Conservation (phyloP, 2,797 vertebrate genomes). For the Coregonus ussuriensis region DNA sequence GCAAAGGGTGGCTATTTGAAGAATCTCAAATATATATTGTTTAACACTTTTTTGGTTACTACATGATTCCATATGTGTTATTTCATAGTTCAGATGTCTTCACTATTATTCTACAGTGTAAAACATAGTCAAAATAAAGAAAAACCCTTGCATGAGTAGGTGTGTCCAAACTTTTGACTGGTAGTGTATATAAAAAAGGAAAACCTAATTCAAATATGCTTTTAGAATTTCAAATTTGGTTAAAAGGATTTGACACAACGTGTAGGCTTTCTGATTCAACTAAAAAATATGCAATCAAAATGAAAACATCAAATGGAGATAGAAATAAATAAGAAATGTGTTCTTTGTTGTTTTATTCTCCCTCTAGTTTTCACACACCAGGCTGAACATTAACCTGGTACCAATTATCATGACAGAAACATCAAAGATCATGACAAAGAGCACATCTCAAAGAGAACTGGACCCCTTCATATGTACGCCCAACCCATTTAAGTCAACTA, state of each 20-base stretch:
- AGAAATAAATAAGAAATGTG: too few relatives aligned
- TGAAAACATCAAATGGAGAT: background rate
- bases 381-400: background rate
- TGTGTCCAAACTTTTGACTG: too few relatives aligned
- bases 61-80: too few relatives aligned
- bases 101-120: too few relatives aligned
- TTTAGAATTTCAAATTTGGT: background rate
- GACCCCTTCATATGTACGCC: background rate
- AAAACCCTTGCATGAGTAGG: too few relatives aligned
- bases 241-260: background rate
- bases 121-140: too few relatives aligned
- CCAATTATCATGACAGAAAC: background rate
- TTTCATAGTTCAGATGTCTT: too few relatives aligned
- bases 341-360: background rate
- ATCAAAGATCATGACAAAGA: background rate
- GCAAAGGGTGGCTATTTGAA: too few relatives aligned
- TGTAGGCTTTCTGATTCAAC: background rate
- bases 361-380: background rate
- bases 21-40: too few relatives aligned
- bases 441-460: background rate
- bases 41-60: too few relatives aligned
- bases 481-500: background rate
- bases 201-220: conserved; percentile 1
- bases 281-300: conserved; percentile 8
- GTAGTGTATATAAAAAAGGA: background rate